Percentiles rank a stretch among this genome's conserved stretches.
phyloP scores from a whole-genome alignment of 2,113 vertebrate species.

The Corythornis cristatus region DNA sequence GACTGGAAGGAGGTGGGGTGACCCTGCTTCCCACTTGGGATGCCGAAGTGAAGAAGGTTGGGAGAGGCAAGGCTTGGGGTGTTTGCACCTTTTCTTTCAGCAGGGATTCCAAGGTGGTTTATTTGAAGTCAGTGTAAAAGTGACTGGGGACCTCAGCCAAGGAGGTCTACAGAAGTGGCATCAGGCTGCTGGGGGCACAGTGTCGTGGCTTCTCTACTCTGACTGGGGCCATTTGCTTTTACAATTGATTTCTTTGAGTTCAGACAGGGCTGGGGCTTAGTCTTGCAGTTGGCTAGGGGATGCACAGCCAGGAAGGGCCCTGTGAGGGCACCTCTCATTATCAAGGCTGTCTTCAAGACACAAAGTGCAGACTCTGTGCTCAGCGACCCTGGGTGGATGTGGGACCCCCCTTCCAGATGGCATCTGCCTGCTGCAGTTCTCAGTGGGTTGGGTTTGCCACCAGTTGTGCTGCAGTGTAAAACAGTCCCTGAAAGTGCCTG shows the following conservation, averaged over 20 bases:
- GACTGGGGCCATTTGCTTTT: neutral
- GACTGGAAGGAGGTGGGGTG: neutral
- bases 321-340: neutral
- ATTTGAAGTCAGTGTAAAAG: neutral
- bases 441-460: neutral
- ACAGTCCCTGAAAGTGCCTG: neutral
- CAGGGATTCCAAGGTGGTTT: neutral
- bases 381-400: neutral
- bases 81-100: neutral
- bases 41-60: neutral
- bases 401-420: neutral
- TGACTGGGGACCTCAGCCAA: neutral
- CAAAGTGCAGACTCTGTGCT: fast-evolving
- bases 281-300: neutral
- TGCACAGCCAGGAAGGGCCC: neutral
- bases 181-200: neutral
- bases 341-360: neutral
- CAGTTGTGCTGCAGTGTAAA: fast-evolving
- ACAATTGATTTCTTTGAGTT: neutral
- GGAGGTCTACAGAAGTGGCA: neutral
- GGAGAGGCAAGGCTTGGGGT: neutral
- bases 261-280: neutral
- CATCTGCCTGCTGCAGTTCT: neutral
- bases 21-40: fast-evolving
- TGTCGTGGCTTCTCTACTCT: neutral